These are phyloP conservation scores for Lumbricus terrestris DNA, from an alignment of 2,888 invertebrate species.

Conservation along the genomic window DNA sequence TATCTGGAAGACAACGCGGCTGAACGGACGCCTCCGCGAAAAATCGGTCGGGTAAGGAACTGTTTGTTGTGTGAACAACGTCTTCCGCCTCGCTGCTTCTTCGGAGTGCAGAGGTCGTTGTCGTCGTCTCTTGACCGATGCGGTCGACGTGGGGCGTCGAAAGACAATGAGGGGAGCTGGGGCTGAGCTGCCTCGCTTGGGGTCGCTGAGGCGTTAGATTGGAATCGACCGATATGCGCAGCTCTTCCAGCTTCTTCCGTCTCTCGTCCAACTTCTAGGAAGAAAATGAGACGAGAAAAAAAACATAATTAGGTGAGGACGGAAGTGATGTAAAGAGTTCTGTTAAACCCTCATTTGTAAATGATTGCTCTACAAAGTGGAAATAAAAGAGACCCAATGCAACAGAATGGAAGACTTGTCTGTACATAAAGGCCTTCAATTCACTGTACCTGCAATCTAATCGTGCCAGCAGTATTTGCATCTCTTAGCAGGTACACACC, in stretches of 20 bases:
- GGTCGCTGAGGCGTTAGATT: constrained; percentile 10
- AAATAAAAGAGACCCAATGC: no score
- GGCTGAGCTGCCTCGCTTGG: not conserved
- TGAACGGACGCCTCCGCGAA: not conserved
- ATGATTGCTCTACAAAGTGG: no score
- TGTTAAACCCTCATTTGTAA: no score
- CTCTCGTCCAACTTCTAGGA: constrained; percentile 28
- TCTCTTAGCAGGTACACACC: no score
- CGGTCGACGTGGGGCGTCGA: not conserved
- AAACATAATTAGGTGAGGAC: no score
- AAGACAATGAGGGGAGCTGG: not conserved
- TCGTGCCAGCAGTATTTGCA: no score
- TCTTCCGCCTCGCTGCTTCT: not conserved
- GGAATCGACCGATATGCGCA: constrained; percentile 26
- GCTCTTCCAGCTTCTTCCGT: constrained; percentile 28
- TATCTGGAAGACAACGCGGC: not conserved
- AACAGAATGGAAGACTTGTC: not conserved
- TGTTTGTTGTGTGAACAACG: not conserved
- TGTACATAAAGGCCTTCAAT: not conserved
- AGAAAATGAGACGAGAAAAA: not conserved
- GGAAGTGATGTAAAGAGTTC: no score
- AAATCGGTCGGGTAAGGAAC: not conserved
- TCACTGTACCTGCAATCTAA: no score
- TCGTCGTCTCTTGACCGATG: not conserved
- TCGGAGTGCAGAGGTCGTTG: not conserved